Conservation (phyloP, 92 coral and sea anemone genomes). For the Porites lobata region DNA sequence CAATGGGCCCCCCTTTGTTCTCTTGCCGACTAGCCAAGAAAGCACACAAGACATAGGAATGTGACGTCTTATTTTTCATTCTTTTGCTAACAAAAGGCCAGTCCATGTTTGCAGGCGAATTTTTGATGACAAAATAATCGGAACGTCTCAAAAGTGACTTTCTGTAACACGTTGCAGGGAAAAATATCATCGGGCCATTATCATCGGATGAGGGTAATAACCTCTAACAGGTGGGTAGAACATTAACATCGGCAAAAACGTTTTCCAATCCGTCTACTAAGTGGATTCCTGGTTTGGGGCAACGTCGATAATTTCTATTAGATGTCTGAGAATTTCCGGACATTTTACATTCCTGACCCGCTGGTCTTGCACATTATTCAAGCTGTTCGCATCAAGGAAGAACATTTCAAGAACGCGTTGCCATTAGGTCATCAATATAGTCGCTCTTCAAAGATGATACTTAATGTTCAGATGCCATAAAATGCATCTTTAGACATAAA, state of each 20-base stretch:
- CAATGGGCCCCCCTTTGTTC: conserved; percentile 18
- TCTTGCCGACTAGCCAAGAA: conserved; percentile 3
- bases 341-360: conserved; percentile 23
- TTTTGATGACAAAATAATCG: not conserved
- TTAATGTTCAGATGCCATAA: not conserved
- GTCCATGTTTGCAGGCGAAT: not conserved
- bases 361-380: conserved; percentile 21
- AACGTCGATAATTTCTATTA: conserved; percentile 12
- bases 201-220: not conserved
- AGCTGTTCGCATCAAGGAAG: conserved; percentile 19
- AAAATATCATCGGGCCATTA: not conserved
- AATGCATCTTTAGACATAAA: not conserved
- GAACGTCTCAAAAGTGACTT: not conserved
- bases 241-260: conserved; percentile 6
- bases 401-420: not conserved
- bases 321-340: conserved; percentile 41
- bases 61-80: conserved; percentile 18
- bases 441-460: not conserved
- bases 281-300: conserved; percentile 4
- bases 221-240: conserved; percentile 16
- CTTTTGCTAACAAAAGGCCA: conserved; percentile 1
- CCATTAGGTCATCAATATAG: not conserved
- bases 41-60: not conserved
- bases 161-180: not conserved
- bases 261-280: not conserved